phyloP scores from a whole-genome alignment of 2,797 vertebrate genomes.

The Liasis olivaceus region DNA sequence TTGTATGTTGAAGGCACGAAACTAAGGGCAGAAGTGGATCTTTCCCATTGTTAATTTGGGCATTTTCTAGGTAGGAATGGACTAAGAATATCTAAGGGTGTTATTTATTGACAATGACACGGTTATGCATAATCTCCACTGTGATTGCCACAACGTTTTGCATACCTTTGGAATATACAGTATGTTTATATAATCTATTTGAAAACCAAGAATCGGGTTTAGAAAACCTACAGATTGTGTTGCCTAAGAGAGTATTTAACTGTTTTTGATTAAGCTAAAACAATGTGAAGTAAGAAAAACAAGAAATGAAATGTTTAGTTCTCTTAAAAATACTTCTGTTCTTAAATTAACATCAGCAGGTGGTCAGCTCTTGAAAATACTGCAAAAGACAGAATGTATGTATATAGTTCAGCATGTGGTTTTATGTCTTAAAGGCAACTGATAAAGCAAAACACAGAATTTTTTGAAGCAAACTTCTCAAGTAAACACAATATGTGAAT shows the following conservation, averaged over 20 bases:
- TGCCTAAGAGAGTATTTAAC: not conserved
- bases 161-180: not conserved
- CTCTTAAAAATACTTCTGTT: conserved; percentile 18
- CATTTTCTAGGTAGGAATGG: not conserved
- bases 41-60: not conserved
- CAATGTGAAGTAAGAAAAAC: conserved; percentile 16
- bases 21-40: not conserved
- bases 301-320: conserved; percentile 33
- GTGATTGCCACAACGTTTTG: not conserved
- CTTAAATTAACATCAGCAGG: conserved; percentile 46
- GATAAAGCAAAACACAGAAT: not conserved
- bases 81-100: not conserved
- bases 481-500: not conserved
- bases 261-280: conserved; percentile 13
- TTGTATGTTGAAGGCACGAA: not conserved
- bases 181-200: conserved; percentile 38
- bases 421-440: conserved; percentile 23
- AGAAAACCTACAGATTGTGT: conserved; percentile 7
- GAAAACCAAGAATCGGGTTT: conserved; percentile 13
- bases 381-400: conserved; percentile 2
- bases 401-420: not conserved
- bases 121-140: not conserved
- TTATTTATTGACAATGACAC: not conserved
- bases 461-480: not conserved
- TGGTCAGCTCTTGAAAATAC: conserved; percentile 20